Evolutionary conservation across 1,140 invertebrate genomes (phyloP).

Genomic region (Copidosoma floridanum): DNA sequence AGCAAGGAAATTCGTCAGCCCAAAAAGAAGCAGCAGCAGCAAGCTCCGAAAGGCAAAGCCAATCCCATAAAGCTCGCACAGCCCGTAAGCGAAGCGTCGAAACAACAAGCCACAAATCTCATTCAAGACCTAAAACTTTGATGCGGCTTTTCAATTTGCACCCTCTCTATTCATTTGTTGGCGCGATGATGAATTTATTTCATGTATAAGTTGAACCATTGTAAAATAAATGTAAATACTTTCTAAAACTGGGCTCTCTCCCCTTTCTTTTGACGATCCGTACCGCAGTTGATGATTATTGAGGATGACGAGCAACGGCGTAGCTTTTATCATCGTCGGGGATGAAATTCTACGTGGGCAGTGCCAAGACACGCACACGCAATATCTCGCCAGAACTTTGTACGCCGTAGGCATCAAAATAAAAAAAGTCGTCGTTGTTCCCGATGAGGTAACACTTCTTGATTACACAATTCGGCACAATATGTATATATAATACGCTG

Average conservation of each 20-base stretch:
- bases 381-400: constrained; percentile 64
- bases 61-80: background rate
- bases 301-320: constrained; percentile 36
- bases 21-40: constrained; percentile 21
- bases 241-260: background rate
- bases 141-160: no score
- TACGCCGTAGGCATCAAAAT: constrained; percentile 62
- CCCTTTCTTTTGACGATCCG: no score
- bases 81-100: constrained; percentile 2
- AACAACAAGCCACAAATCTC: constrained; percentile 23
- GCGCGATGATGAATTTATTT: no score
- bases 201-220: no score
- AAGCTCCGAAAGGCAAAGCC: background rate
- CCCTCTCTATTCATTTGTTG: no score
- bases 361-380: constrained; percentile 68
- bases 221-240: constrained; percentile 26
- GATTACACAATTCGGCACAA: no score
- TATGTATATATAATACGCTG: no score
- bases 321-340: constrained; percentile 65
- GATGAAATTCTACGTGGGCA: constrained; percentile 77
- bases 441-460: constrained; percentile 56
- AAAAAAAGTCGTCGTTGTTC: constrained; percentile 63
- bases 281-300: background rate
- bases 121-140: constrained; percentile 29
- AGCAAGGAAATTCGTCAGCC: constrained; percentile 32